A percentile compares a stretch with the other conserved stretches of the same genome.
Conservation (phyloP, 2,888 invertebrate genomes). For the Teleogryllus oceanicus region DNA sequence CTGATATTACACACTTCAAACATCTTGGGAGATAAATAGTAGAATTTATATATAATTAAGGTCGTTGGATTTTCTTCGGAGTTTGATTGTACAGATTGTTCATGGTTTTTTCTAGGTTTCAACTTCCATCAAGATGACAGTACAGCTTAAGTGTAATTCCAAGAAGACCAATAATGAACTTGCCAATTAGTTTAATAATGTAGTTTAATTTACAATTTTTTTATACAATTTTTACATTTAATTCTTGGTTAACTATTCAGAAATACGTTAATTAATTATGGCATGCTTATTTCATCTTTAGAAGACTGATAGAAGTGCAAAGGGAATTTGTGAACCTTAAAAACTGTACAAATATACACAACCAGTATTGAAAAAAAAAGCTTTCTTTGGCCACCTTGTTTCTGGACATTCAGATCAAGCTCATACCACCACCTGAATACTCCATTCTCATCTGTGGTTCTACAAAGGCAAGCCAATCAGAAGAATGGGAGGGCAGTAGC, state of each 20-base stretch:
- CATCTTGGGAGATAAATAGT: no score
- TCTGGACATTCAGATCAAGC: slow-evolving; percentile 40
- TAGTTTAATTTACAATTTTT: not conserved
- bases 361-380: not conserved
- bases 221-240: not conserved
- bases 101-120: not conserved
- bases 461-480: slow-evolving; percentile 97
- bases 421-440: slow-evolving; percentile 79
- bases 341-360: slow-evolving; percentile 2
- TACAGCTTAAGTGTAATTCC: not conserved
- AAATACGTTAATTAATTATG: not conserved
- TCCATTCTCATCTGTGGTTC: slow-evolving; percentile 83
- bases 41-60: no score
- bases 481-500: slow-evolving; percentile 90
- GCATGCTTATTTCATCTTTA: not conserved
- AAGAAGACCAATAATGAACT: not conserved
- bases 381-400: not conserved
- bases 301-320: not conserved
- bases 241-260: no score
- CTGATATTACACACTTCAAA: no score
- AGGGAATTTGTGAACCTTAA: not conserved
- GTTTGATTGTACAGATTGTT: not conserved
- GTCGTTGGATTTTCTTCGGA: no score
- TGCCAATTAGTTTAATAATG: not conserved
- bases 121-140: not conserved